phyloP scores from a whole-genome alignment of 2,797 vertebrate genomes.

The Paramormyrops hopkinsi region DNA sequence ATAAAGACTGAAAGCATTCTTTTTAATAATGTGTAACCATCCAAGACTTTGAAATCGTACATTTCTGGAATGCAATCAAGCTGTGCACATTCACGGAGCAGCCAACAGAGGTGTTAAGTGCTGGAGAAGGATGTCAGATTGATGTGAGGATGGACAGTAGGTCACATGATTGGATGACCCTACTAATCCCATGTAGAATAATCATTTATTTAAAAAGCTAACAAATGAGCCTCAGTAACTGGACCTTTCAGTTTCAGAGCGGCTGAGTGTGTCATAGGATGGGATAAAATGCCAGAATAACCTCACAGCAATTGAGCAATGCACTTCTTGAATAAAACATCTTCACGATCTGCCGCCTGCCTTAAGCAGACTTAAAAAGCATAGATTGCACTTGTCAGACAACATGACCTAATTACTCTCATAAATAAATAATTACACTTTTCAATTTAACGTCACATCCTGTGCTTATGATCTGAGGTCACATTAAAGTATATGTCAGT shows the following conservation, averaged over 20 bases:
- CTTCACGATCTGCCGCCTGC: constrained; percentile 63
- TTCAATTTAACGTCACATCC: constrained; percentile 75
- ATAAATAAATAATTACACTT: constrained; percentile 79
- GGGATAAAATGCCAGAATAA: constrained; percentile 35
- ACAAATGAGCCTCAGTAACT: constrained; percentile 13
- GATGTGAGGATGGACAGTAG: not conserved
- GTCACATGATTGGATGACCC: not conserved
- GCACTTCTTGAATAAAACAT: constrained; percentile 75
- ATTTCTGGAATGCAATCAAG: not conserved
- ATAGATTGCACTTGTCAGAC: constrained; percentile 72
- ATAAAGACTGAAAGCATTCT: not conserved
- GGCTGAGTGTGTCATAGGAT: constrained; percentile 17
- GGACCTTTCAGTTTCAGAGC: not conserved
- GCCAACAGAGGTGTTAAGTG: not conserved
- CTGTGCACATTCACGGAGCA: not conserved
- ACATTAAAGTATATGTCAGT: constrained; percentile 73
- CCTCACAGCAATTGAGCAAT: constrained; percentile 34
- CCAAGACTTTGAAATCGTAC: not conserved
- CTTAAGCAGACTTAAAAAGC: constrained; percentile 64
- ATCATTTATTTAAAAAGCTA: constrained; percentile 14
- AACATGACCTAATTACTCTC: constrained; percentile 74
- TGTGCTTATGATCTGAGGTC: constrained; percentile 67
- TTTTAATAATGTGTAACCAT: not conserved
- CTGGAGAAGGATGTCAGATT: not conserved
- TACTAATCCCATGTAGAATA: constrained; percentile 9